A percentile compares a stretch with the other conserved stretches of the same genome.
Evolutionary conservation across 2,797 vertebrate genomes (phyloP).

Genomic region (Urosaurus nigricauda): DNA sequence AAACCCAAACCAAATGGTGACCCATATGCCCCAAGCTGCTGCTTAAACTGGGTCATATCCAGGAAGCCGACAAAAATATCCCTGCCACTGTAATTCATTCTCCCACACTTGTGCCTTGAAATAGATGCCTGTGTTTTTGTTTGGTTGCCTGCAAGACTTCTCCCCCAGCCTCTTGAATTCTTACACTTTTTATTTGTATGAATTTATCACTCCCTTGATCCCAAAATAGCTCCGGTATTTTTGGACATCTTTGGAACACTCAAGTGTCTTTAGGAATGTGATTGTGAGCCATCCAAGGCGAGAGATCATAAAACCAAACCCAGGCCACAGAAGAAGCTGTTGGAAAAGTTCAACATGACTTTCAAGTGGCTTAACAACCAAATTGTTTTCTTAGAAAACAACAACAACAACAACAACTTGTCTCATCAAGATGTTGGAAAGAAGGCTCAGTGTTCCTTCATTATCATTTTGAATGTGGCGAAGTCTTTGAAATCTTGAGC

Average conservation of each 20-base stretch:
- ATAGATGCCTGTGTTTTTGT: conserved; percentile 52
- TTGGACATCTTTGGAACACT: conserved; percentile 50
- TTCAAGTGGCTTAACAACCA: background rate
- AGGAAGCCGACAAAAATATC: conserved; percentile 51
- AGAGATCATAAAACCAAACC: conserved; percentile 43
- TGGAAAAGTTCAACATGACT: conserved; percentile 52
- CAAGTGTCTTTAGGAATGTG: conserved; percentile 50
- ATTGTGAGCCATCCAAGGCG: conserved; percentile 35
- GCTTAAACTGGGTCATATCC: conserved; percentile 53
- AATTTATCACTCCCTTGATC: conserved; percentile 57
- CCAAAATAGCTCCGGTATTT: conserved; percentile 45
- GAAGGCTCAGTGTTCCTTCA: background rate
- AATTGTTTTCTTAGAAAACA: background rate
- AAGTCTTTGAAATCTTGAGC: conserved; percentile 2
- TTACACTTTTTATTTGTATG: conserved; percentile 53
- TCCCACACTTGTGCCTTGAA: conserved; percentile 60
- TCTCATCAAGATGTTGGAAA: conserved; percentile 11
- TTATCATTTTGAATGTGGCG: background rate
- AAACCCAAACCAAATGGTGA: conserved; percentile 30
- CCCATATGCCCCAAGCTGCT: conserved; percentile 31
- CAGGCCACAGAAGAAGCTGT: conserved; percentile 21
- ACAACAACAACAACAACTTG: too few species aligned
- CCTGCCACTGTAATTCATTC: conserved; percentile 50
- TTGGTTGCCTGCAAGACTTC: conserved; percentile 59
- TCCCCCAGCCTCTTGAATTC: conserved; percentile 55